phyloP scores from a whole-genome alignment of 2,113 vertebrate species.

The Phocoena phocoena region DNA sequence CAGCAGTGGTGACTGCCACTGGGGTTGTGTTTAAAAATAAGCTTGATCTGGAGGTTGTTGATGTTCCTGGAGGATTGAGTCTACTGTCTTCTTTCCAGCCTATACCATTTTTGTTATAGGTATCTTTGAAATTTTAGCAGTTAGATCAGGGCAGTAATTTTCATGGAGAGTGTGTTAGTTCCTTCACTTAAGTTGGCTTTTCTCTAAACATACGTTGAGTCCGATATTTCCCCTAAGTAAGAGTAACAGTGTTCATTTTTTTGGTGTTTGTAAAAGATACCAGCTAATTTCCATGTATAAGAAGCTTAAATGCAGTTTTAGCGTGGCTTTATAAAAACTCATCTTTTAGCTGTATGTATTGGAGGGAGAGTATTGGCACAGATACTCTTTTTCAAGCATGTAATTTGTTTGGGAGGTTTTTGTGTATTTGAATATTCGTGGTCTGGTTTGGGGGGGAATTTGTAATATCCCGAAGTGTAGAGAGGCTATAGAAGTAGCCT shows the following conservation, averaged over 20 bases:
- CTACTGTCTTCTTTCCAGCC: not conserved
- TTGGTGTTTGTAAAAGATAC: not conserved
- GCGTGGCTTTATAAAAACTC: not conserved
- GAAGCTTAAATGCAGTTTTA: slow-evolving; percentile 11
- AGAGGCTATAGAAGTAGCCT: not conserved
- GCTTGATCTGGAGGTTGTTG: not conserved
- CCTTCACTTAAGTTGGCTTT: not conserved
- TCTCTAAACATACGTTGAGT: not conserved
- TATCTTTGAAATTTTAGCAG: not conserved
- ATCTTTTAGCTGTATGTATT: not conserved
- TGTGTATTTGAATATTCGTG: not conserved
- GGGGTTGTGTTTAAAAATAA: not conserved
- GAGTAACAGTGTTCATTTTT: slow-evolving; percentile 11
- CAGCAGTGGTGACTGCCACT: not conserved
- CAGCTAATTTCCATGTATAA: not conserved
- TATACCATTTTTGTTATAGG: not conserved
- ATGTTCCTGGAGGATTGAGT: not conserved
- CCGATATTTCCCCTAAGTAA: not conserved
- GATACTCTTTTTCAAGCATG: not conserved
- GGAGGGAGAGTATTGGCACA: not conserved
- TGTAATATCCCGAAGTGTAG: not conserved
- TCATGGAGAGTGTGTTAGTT: not conserved
- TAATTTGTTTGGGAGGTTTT: not conserved
- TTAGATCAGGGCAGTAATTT: not conserved
- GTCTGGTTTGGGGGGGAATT: not conserved